Conservation (phyloP, 2,797 vertebrate species). For the Sebastes cheni region DNA sequence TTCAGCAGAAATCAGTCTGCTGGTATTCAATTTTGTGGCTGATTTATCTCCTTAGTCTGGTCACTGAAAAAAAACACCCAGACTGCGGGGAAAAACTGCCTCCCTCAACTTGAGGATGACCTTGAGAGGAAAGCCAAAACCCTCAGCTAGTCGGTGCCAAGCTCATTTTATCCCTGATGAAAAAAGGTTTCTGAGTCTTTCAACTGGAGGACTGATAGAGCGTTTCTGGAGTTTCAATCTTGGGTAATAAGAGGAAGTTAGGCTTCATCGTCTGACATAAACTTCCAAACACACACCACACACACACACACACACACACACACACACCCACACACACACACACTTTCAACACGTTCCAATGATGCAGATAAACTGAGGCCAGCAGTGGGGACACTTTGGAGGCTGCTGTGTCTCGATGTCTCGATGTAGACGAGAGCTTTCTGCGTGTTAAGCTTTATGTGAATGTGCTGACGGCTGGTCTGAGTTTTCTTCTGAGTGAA, state of each 20-base stretch:
- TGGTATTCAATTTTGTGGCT: not conserved
- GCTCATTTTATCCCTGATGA: slow-evolving; percentile 68
- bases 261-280: slow-evolving; percentile 18
- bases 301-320: not conserved
- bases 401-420: slow-evolving; percentile 29
- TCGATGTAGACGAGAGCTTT: slow-evolving; percentile 24
- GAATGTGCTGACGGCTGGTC: slow-evolving; percentile 56
- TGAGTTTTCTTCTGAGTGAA: slow-evolving; percentile 15
- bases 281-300: not conserved
- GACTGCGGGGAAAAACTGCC: not conserved
- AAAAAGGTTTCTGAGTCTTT: slow-evolving; percentile 60
- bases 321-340: not conserved
- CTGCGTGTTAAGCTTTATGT: slow-evolving; percentile 29
- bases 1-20: not conserved
- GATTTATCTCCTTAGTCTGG: not conserved
- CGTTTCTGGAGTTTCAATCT: slow-evolving; percentile 27
- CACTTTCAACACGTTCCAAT: slow-evolving; percentile 64
- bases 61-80: slow-evolving; percentile 7
- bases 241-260: slow-evolving; percentile 41
- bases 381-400: slow-evolving; percentile 30
- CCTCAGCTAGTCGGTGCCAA: slow-evolving; percentile 29
- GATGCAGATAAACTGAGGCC: slow-evolving; percentile 47
- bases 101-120: slow-evolving; percentile 38
- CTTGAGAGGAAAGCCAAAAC: slow-evolving; percentile 62
- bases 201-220: slow-evolving; percentile 34